Evolutionary conservation across 1,140 invertebrate species (phyloP).

Genomic region (Battus philenor): DNA sequence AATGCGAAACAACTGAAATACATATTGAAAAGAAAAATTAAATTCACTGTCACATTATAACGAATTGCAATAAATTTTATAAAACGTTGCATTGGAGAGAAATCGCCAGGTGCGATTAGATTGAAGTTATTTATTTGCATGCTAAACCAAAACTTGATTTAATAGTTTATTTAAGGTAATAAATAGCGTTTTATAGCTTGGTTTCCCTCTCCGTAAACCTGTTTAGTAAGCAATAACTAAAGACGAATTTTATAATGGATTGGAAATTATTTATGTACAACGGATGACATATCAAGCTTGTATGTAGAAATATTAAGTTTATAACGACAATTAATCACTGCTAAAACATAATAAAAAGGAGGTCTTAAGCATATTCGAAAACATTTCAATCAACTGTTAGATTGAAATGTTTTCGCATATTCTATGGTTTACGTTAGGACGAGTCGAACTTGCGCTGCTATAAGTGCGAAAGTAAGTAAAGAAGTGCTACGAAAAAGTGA

Average conservation of each 20-base stretch:
- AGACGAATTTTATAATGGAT: background rate
- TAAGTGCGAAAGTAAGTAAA: no score
- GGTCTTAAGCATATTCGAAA: no score
- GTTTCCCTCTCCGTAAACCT: slow-evolving; percentile 1
- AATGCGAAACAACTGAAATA: no score
- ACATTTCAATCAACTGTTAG: no score
- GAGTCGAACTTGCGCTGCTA: no score
- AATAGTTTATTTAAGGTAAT: slow-evolving; percentile 1
- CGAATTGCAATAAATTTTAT: slow-evolving; percentile 3
- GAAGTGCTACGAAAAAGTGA: no score
- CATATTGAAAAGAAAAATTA: background rate
- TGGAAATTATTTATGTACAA: background rate
- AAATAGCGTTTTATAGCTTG: slow-evolving; percentile 5
- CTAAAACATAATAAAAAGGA: no score
- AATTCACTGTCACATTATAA: background rate
- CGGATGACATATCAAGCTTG: no score
- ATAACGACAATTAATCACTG: no score
- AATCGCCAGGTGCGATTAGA: slow-evolving; percentile 5
- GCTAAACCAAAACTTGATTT: slow-evolving; percentile 1
- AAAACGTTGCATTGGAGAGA: slow-evolving; percentile 11
- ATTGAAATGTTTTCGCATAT: no score
- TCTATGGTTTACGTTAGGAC: no score
- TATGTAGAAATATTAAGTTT: no score
- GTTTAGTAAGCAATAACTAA: background rate
- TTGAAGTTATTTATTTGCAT: background rate